These are phyloP conservation scores for Notolepis coatsorum DNA, from an alignment of 2,797 vertebrate genomes.

Conservation along the genomic window DNA sequence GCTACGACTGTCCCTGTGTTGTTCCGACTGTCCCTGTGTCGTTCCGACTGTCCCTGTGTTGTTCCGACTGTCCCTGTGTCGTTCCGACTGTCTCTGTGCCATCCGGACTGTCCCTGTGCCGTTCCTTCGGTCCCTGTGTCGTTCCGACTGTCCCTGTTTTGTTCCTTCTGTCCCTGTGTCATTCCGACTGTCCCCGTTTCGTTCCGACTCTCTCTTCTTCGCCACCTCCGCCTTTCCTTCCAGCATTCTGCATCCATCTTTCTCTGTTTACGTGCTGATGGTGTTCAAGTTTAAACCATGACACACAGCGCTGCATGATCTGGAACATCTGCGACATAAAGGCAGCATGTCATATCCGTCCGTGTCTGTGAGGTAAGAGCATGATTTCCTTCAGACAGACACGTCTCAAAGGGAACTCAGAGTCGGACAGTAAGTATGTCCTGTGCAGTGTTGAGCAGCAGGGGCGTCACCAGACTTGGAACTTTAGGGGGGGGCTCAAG, in stretches of 20 bases:
- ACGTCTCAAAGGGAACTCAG: slow-evolving; percentile 24
- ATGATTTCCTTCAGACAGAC: slow-evolving; percentile 39
- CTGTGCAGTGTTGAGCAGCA: background rate
- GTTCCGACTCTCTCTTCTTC: background rate
- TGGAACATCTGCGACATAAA: no score
- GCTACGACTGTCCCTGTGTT: no score
- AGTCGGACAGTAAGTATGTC: slow-evolving; percentile 45
- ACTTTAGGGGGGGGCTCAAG: no score
- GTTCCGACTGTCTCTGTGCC: background rate
- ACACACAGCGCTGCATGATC: slow-evolving; percentile 14
- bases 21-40: background rate
- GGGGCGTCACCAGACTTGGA: no score
- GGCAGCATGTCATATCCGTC: slow-evolving; percentile 18
- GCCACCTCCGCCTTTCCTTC: background rate
- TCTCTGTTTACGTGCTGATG: background rate
- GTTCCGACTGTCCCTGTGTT: background rate
- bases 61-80: background rate
- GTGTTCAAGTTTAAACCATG: background rate
- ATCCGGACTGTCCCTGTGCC: no score
- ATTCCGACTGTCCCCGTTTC: background rate
- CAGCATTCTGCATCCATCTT: background rate
- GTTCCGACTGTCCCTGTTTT: background rate
- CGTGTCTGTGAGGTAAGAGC: slow-evolving; percentile 56
- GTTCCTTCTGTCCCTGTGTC: background rate
- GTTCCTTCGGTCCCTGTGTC: background rate